Base-by-base conservation (phyloP, 2,113 vertebrate species). In the Oplegnathus fasciatus region DNA sequence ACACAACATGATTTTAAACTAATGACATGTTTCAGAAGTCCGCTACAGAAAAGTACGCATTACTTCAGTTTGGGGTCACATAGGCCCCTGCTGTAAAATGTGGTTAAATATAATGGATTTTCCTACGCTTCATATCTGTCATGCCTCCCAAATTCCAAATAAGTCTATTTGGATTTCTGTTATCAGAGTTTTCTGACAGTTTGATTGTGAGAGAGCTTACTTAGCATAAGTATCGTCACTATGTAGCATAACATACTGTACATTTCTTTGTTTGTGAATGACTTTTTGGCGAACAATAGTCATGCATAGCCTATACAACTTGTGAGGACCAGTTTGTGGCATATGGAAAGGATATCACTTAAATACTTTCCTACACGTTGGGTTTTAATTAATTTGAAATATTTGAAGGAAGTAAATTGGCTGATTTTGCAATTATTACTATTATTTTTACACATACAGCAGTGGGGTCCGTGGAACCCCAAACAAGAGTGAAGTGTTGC, bases 401-500 rank as follows among this genome's bases (percentile, higher is more conserved):
- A 70, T 15, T 62, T 42, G 7, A 30, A 68, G 14, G 37, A 42
- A 34, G 28, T 80, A 22, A 42, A 42, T 2, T 32, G 5, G 15
- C 37, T 50, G 48, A 57, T 60, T 48, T 78, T 26, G 10, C 20
- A 68, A 32, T 44, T n/a, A 8, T 37, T 9, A 34, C 22, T 3
- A 32, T 48, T 48, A n/a, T n/a, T 65, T 42, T n/a, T 4, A 66
- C 11, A 40, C 24, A 42, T 5, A 9, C 14, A 42, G 6, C 0
- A 0, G 20, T 50, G 24, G 4, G 10, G 6, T 57, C 5, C 17
- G 34, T 62, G 15, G 0, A 42, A 17, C 13, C 7, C 1, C 17
- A 50, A 67, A 52, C 10, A 75, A 75, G 10, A 58, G 6, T 28
- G 1, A 57, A 58, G 55, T 65, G 57, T 52, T 80, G 55, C 64